Evolutionary conservation across 2,113 vertebrate genomes (phyloP), one percentile per base, ranked within the genome.

Genomic region (Crotalus tigris): DNA sequence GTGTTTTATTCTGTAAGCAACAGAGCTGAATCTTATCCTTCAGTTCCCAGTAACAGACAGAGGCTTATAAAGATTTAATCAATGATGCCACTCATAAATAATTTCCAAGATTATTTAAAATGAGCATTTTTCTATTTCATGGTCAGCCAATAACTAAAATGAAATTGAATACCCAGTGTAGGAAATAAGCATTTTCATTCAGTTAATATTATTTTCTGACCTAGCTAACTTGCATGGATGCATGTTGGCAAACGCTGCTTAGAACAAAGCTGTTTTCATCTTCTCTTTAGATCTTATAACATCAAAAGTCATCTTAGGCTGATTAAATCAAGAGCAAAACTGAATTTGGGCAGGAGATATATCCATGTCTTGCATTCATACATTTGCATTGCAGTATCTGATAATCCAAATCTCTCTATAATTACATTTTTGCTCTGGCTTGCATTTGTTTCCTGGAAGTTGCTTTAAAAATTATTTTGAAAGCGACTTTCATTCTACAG

Each of bases 271-370:
- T 91, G 87, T 1, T 0, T 88, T 92, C 61, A 0, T 51, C 91
- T 85, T 61, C 26, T 85, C 6, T 94, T 81, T 81, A 81, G 61
- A 91, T 94, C 96, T 55, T 94, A 53, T 93, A 95, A 90, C 91
- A 91, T 75, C 94, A 85, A 86, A 91, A 59, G 86, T 88, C 85
- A 12, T 33, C 23, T 44, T 39, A 58, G 85, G 64, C 53, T 87
- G 51, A 46, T 21, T 1, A 81, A 92, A 86, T 7, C 9, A 0
- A 54, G 33, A 58, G 53, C 87, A 57, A 53, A 57, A 49, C 24
- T 17, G 19, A 57, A 92, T 57, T 53, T 49, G 61, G 87, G 69
- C 51, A 46, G 92, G 51, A 58, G 53, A 64, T 26, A 26, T 55
- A 5, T 12, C 9, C 26, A 54, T 29, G 51, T 23, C 51, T 69